Conservation (phyloP, 1,140 invertebrate species). For the Fopius arisanus region DNA sequence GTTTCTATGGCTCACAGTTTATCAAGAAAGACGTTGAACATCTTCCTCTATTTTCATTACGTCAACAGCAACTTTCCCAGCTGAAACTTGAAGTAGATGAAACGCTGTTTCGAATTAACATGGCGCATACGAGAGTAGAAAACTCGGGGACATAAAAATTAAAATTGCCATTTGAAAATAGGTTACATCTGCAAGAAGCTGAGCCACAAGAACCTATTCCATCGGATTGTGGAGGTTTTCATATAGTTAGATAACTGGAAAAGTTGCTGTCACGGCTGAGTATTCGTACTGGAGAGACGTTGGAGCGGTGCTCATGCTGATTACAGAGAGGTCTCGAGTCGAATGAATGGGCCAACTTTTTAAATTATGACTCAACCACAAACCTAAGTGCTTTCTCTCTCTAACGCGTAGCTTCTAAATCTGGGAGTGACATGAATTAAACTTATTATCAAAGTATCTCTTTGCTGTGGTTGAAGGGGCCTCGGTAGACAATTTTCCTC, state of each 20-base stretch:
- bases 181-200: background rate
- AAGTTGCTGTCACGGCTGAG: slow-evolving; percentile 9
- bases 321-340: slow-evolving; percentile 42
- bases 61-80: no score
- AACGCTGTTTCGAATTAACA: background rate
- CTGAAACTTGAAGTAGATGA: no score
- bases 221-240: background rate
- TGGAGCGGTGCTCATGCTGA: slow-evolving; percentile 36
- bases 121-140: background rate
- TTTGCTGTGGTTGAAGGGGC: background rate
- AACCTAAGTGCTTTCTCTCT: slow-evolving; percentile 41
- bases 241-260: slow-evolving; percentile 2
- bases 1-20: no score
- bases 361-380: slow-evolving; percentile 52
- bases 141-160: background rate
- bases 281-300: background rate
- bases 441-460: slow-evolving; percentile 47
- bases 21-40: no score
- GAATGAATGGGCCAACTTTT: slow-evolving; percentile 55
- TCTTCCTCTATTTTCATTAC: no score
- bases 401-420: slow-evolving; percentile 5
- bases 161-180: background rate
- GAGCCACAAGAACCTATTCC: background rate
- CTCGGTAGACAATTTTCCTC: background rate
- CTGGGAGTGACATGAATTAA: slow-evolving; percentile 35